Percentiles rank a stretch among this genome's conserved stretches.
These are phyloP conservation scores for Epizoanthus scotinus DNA, from an alignment of 92 coral and sea anemone species.

Conservation along the genomic window DNA sequence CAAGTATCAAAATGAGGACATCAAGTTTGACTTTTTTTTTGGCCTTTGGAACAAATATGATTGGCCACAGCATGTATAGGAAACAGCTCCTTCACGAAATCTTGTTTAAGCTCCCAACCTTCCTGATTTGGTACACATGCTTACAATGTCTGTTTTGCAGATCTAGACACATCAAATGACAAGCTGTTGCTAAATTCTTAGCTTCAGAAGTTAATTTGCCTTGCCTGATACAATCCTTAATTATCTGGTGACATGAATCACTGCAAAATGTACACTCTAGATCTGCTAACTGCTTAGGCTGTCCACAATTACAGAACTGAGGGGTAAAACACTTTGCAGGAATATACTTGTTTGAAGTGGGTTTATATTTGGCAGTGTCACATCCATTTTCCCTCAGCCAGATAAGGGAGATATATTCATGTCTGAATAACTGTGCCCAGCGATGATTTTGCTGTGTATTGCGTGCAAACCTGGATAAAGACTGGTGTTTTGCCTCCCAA, in stretches of 20 bases:
- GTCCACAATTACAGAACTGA: constrained; percentile 55
- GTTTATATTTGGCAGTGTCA: constrained; percentile 41
- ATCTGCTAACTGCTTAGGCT: constrained; percentile 42
- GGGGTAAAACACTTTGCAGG: constrained; percentile 54
- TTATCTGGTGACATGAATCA: constrained; percentile 32
- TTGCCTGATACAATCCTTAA: constrained; percentile 48
- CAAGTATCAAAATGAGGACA: too few relatives aligned
- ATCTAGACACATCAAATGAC: too few relatives aligned
- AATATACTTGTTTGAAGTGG: constrained; percentile 32
- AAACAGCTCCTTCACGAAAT: too few relatives aligned
- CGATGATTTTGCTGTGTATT: constrained; percentile 47
- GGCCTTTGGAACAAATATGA: too few relatives aligned
- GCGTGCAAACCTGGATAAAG: constrained; percentile 58
- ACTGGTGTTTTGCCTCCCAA: constrained; percentile 53
- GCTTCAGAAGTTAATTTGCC: constrained; percentile 51
- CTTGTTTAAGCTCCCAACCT: too few relatives aligned
- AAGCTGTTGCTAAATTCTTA: too few relatives aligned
- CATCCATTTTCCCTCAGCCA: constrained; percentile 65
- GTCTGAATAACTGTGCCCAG: constrained; percentile 67
- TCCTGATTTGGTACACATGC: too few relatives aligned
- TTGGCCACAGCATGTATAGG: too few relatives aligned
- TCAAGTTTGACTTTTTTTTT: too few relatives aligned
- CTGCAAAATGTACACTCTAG: constrained; percentile 53
- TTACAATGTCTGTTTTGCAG: too few relatives aligned
- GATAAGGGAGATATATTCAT: constrained; percentile 63